Percentiles rank a stretch among this genome's conserved stretches.
Conservation (phyloP, 2,888 invertebrate species). For the Reticulitermes lucifugus region DNA sequence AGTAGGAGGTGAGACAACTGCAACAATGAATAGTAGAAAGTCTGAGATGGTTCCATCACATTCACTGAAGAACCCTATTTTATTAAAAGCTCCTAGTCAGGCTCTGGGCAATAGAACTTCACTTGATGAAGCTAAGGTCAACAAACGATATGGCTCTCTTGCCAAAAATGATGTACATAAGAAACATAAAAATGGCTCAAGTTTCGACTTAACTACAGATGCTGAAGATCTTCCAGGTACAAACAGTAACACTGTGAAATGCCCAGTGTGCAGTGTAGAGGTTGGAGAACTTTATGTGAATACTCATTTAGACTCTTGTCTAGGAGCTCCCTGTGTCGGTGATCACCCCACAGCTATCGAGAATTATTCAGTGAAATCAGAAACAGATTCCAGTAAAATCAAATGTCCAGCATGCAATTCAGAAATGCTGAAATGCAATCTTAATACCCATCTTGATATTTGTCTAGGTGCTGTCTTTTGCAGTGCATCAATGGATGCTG, state of each 20-base stretch:
- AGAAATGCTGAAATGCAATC: background rate
- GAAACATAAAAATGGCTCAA: background rate
- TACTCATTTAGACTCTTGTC: conserved; percentile 51
- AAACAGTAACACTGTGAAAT: conserved; percentile 57
- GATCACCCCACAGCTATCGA: background rate
- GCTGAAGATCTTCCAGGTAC: background rate
- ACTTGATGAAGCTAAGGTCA: background rate
- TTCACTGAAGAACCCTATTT: background rate
- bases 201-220: background rate
- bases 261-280: conserved; percentile 66
- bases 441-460: background rate
- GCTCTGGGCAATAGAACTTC: background rate
- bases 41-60: background rate
- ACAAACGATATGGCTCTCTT: background rate
- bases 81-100: background rate
- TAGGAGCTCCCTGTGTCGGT: background rate
- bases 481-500: background rate
- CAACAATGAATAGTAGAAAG: background rate
- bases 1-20: conserved; percentile 44
- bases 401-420: conserved; percentile 27
- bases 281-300: conserved; percentile 63
- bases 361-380: background rate
- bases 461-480: conserved; percentile 21
- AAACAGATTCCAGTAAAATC: background rate
- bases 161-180: background rate